Base-by-base conservation (phyloP, 2,113 vertebrate species). In the Sterrhoptilus dennistouni region DNA sequence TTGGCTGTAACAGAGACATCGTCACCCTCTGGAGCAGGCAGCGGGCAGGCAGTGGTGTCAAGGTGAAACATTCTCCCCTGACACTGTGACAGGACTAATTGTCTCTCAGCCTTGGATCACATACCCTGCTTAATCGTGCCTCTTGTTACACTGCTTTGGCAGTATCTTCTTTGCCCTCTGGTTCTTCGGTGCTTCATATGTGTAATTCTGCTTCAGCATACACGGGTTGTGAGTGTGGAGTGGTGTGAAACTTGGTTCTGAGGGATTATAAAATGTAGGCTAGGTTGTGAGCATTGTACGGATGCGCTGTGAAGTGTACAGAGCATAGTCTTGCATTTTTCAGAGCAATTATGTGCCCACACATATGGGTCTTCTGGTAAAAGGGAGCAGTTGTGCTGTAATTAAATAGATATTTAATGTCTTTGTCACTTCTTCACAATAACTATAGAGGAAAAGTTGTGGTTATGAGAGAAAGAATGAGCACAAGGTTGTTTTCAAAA, bases 161-260 rank as follows among this genome's bases (percentile, higher is more conserved):
- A 23, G 0, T 16, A 9, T 52, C 44, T 78, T 74, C 49, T 80
- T 80, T 89, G 45, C 16, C 15, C 28, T 64, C 44, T 87, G 2
- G 0, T 74, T 93, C 36, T 61, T 74, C 1, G 2, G 31, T 6
- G 2, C 35, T 59, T 86, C 8, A 4, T 0, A 0, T 33, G 35
- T n/a, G 25, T 40, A 42, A 19, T 69, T 90, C 40, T 60, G 14
- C 27, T 63, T 74, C 50, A 47, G 64, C 23, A 16, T 49, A 14
- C 13, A 35, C 45, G 8, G 12, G 9, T 31, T 85, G 35, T 57
- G 22, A 74, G 8, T 28, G 31, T 18, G 20, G 22, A 76, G 23
- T 35, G n/a, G 5, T 47, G 24, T 65, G 35, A 79, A 82, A 57
- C 16, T 53, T 24, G 8, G 0, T 36, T 80, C 63, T 61, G n/a